These are phyloP conservation scores for Camelus bactrianus DNA, from an alignment of 2,113 vertebrate species.

Conservation along the genomic window DNA sequence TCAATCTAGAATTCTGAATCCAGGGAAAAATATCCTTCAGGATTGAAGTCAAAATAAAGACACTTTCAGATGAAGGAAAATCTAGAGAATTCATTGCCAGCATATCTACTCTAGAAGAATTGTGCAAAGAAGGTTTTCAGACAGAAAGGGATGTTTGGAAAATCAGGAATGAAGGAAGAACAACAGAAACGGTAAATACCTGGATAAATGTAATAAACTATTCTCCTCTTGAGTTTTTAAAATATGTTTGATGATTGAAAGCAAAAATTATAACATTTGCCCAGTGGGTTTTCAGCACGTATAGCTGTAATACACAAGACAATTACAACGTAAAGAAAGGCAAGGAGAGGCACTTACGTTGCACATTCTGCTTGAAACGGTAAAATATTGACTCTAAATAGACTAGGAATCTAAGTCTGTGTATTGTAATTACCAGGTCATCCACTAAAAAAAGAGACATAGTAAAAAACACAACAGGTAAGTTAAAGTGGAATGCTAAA, in stretches of 20 bases:
- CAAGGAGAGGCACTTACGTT: background rate
- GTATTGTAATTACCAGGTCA: background rate
- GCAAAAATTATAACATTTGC: fast-evolving
- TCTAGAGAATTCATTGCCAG: background rate
- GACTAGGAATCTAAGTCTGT: background rate
- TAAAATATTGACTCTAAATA: background rate
- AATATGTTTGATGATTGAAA: background rate
- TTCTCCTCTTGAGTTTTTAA: background rate
- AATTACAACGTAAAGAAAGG: fast-evolving
- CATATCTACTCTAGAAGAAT: background rate
- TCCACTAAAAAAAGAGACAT: background rate
- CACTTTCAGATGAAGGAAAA: background rate
- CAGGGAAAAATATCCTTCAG: background rate
- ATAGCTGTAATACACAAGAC: fast-evolving
- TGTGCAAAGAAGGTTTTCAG: background rate
- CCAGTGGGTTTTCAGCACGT: too few species aligned
- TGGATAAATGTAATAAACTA: background rate
- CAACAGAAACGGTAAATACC: background rate
- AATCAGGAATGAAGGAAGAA: background rate
- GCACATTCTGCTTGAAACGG: background rate
- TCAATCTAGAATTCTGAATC: background rate
- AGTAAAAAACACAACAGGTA: background rate
- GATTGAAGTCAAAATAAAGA: background rate
- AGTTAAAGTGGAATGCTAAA: background rate
- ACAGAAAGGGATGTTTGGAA: background rate